These are phyloP conservation scores for Torymus aiolomorphi DNA, from an alignment of 2,888 invertebrate species.

Conservation along the genomic window DNA sequence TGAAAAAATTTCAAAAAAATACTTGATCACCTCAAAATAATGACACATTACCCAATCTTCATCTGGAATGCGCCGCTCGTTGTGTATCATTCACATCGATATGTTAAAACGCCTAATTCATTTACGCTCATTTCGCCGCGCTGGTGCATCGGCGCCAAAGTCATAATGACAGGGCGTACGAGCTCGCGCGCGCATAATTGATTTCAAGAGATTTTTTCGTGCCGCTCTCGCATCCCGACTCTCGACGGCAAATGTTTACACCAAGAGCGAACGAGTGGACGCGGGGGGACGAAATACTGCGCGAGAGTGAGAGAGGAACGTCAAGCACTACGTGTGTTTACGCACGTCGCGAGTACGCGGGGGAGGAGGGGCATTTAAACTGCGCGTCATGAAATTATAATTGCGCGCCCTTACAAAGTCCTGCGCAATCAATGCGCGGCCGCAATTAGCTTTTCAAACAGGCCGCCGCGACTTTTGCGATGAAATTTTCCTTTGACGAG, in stretches of 20 bases:
- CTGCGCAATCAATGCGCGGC: slow-evolving; percentile 48
- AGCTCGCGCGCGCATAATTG: slow-evolving; percentile 16
- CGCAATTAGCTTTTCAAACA: slow-evolving; percentile 52
- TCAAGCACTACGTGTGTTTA: slow-evolving; percentile 15
- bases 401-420: slow-evolving; percentile 37
- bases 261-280: slow-evolving; percentile 33
- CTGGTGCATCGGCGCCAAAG: background rate
- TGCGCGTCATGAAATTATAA: slow-evolving; percentile 52
- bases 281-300: background rate
- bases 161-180: slow-evolving; percentile 14
- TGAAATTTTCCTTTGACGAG: background rate
- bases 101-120: too few species aligned
- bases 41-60: too few species aligned
- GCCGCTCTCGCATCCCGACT: background rate
- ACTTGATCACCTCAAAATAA: too few species aligned
- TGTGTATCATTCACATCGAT: too few species aligned
- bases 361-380: slow-evolving; percentile 40
- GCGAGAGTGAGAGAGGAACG: too few species aligned
- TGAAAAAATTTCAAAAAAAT: too few species aligned
- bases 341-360: slow-evolving; percentile 1
- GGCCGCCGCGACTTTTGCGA: background rate
- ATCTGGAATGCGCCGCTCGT: too few species aligned
- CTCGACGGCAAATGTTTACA: slow-evolving; percentile 45
- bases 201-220: slow-evolving; percentile 31
- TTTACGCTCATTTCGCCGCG: too few species aligned